Evolutionary conservation across 2,113 vertebrate species (phyloP).

Genomic region (Entosphenus tridentatus): DNA sequence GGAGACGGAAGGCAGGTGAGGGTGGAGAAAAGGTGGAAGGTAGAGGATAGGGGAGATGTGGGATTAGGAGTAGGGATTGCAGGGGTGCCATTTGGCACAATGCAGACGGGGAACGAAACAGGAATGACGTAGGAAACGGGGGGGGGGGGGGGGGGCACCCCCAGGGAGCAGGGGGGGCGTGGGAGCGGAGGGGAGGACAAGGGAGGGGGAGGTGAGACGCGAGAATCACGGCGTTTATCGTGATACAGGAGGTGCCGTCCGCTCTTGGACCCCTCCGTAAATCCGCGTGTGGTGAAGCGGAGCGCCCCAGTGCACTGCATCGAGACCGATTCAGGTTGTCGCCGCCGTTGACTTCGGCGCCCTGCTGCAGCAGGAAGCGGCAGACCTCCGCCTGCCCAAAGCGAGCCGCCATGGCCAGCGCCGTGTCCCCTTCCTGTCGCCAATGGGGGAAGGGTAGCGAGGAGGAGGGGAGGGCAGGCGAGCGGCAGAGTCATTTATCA

Average conservation of each 20-base stretch:
- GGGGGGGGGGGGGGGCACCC: background rate
- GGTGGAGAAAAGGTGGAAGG: background rate
- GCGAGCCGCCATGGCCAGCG: slow-evolving; percentile 4
- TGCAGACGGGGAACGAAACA: background rate
- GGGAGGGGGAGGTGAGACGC: background rate
- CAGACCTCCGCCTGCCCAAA: background rate
- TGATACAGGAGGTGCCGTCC: no score
- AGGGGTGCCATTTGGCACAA: background rate
- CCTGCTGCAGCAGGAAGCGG: slow-evolving; percentile 1
- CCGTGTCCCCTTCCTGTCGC: background rate
- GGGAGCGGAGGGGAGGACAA: background rate
- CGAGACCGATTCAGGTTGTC: background rate
- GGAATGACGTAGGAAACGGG: background rate
- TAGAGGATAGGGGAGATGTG: background rate
- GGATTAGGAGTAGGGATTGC: background rate
- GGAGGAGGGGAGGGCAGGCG: no score
- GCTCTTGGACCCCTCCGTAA: no score
- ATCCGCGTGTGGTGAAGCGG: no score
- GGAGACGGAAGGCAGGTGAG: background rate
- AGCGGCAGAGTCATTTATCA: no score
- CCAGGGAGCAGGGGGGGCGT: background rate
- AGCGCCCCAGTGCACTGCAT: no score
- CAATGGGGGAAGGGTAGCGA: no score
- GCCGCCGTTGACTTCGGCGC: background rate
- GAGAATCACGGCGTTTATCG: no score